These are phyloP conservation scores for Poecilus cupreus DNA, from an alignment of 2,888 invertebrate species.

Conservation along the genomic window DNA sequence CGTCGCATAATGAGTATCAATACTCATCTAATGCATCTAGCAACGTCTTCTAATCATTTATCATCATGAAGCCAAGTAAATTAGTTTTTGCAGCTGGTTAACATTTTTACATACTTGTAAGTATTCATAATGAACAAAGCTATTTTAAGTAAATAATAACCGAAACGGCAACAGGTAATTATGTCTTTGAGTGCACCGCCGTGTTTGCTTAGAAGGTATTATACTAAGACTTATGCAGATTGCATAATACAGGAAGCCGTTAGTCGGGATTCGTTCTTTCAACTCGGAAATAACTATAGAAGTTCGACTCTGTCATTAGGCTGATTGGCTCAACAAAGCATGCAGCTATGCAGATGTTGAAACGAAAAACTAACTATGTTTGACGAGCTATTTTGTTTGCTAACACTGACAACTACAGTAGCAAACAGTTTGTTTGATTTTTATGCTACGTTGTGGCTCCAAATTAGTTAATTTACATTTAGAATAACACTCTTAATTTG, in stretches of 20 bases:
- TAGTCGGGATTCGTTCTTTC: not conserved
- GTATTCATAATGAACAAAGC: conserved; percentile 12
- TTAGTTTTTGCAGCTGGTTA: not conserved
- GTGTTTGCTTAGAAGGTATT: not conserved
- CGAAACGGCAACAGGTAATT: conserved; percentile 23
- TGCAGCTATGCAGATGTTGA: not conserved
- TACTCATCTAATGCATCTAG: not conserved
- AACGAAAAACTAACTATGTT: not conserved
- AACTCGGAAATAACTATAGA: conserved; percentile 9
- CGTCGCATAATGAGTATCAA: not conserved
- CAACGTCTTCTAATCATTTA: not conserved
- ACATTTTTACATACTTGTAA: not conserved
- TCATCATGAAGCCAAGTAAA: conserved; percentile 4
- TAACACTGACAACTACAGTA: not conserved
- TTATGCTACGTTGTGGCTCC: too few relatives aligned
- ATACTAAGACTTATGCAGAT: conserved; percentile 26
- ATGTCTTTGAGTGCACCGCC: conserved; percentile 17
- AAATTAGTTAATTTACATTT: too few relatives aligned
- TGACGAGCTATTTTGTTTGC: not conserved
- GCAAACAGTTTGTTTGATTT: too few relatives aligned
- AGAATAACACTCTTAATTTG: too few relatives aligned
- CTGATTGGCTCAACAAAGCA: not conserved
- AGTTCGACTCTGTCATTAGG: not conserved
- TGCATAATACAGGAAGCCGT: conserved; percentile 42
- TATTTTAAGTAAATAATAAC: conserved; percentile 32